Evolutionary conservation across 2,113 vertebrate species (phyloP), one percentile per base, ranked within the genome.

Genomic region (Calyptommatus sinebrachiatus): DNA sequence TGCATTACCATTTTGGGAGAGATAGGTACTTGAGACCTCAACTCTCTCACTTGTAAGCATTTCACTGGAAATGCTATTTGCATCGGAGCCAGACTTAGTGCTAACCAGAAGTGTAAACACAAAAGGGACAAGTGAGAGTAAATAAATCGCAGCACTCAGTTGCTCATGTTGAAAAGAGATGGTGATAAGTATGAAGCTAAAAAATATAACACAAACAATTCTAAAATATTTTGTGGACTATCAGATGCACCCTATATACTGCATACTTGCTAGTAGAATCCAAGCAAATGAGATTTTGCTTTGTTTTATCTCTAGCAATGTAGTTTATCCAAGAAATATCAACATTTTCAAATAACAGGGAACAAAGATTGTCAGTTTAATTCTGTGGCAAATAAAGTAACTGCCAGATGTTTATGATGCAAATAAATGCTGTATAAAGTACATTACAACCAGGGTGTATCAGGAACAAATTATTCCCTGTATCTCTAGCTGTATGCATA

Each of bases 61-160:
- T 41, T 67, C 67, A 63, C 26, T 48, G 68, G 61, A 87, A 85
- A 73, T 29, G 31, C 75, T 71, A 73, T 72, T 82, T 66, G 67
- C 1, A 12, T 0, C 1, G 60, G 50, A 75, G 35, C 26, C 45
- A 16, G 4, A 11, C 3, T 45, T 8, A 71, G 12, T 57, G 66
- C 31, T 78, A 62, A 83, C 11, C 0, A 50, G 67, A 84, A 65
- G 9, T 80, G 76, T 80, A 84, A 79, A 77, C n/a, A 69, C 31
- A 69, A 78, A 89, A 69, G 74, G 71, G 53, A 62, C 65, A 88
- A 74, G 29, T 73, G 2, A 1, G 81, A 18, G 2, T n/a, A 83
- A 91, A 87, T 57, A 87, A 88, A 89, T 71, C 60, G 57, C 28
- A 14, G 73, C 75, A 22, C 50, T 88, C 60, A 71, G 6, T 16